Conservation (phyloP, 2,888 invertebrate genomes). For the Volucella zonaria region DNA sequence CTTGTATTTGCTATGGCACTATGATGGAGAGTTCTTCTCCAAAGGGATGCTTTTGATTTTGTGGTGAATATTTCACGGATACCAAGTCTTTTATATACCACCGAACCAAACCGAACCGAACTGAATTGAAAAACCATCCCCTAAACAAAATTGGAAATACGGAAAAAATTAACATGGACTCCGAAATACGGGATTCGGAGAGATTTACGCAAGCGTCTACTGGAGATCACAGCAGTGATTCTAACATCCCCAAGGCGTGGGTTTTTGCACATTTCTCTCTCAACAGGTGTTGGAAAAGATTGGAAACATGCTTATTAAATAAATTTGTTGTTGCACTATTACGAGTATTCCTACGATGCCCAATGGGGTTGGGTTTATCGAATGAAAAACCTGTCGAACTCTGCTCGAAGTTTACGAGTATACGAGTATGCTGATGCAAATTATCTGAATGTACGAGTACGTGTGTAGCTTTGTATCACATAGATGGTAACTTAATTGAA, state of each 20-base stretch:
- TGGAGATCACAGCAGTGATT: constrained; percentile 43
- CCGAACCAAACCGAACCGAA: constrained; percentile 20
- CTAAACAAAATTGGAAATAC: constrained; percentile 27
- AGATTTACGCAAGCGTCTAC: constrained; percentile 73
- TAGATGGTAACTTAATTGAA: neutral
- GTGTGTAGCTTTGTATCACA: neutral
- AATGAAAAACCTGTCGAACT: neutral
- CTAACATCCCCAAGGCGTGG: constrained; percentile 8
- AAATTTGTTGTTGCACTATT: neutral
- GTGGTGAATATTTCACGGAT: constrained; percentile 77
- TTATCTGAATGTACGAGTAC: no score
- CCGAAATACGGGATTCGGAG: constrained; percentile 57
- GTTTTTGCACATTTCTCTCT: constrained; percentile 52
- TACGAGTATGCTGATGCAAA: no score
- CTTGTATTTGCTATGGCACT: constrained; percentile 33
- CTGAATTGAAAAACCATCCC: constrained; percentile 34
- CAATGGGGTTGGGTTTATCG: constrained; percentile 2
- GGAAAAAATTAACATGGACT: constrained; percentile 31
- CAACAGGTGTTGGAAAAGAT: constrained; percentile 62
- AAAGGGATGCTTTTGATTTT: constrained; percentile 73
- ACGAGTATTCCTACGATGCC: neutral
- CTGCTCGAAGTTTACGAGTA: no score
- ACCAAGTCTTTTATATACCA: constrained; percentile 79
- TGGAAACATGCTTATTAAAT: constrained; percentile 38
- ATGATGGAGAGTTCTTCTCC: constrained; percentile 49